Conservation (phyloP, 1,140 invertebrate species). For the Achroia grisella region DNA sequence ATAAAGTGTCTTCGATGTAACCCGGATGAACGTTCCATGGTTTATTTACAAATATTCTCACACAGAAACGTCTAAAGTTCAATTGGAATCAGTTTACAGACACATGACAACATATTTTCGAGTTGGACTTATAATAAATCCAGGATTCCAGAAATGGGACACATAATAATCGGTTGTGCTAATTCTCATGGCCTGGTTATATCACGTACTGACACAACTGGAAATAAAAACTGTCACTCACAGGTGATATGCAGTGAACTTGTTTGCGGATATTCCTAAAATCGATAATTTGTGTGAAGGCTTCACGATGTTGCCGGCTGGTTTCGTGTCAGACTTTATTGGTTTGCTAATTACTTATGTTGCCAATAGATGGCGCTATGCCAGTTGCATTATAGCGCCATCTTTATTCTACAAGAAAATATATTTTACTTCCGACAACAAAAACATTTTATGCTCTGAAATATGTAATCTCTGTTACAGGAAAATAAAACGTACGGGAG, state of each 20-base stretch:
- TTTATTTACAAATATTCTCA: background rate
- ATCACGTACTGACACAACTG: constrained; percentile 3
- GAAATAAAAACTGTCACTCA: constrained; percentile 13
- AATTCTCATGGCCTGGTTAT: background rate
- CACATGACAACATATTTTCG: constrained; percentile 35
- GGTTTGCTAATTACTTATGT: too few relatives aligned
- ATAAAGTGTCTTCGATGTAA: constrained; percentile 52
- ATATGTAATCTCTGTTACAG: too few relatives aligned
- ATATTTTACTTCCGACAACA: too few relatives aligned
- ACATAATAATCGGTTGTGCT: background rate
- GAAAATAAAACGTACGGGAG: too few relatives aligned
- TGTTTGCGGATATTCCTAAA: constrained; percentile 33
- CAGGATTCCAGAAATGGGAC: too few relatives aligned
- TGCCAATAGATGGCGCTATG: background rate
- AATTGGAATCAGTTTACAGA: constrained; percentile 11
- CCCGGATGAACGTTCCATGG: constrained; percentile 37
- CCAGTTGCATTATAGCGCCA: too few relatives aligned
- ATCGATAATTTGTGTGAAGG: constrained; percentile 32
- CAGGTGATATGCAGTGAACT: constrained; percentile 44
- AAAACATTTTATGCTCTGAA: too few relatives aligned
- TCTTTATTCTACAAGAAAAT: too few relatives aligned
- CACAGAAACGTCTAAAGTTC: background rate
- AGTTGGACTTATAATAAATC: too few relatives aligned
- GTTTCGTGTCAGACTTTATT: background rate
- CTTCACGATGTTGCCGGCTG: background rate